Conservation (phyloP, 2,113 vertebrate genomes). For the Gasterosteus nipponicus region DNA sequence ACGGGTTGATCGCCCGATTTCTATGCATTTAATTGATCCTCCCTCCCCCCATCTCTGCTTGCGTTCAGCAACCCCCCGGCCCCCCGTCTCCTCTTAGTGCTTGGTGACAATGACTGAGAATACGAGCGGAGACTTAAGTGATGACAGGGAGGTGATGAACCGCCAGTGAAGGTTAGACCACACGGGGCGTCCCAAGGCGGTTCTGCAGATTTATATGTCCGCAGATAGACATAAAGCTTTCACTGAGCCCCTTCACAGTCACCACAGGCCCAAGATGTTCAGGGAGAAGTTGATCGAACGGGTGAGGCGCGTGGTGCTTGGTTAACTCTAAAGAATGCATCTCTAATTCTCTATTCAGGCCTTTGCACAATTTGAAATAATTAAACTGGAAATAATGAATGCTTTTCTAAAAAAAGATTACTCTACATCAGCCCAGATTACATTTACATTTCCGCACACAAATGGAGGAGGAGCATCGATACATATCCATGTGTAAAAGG, state of each 20-base stretch:
- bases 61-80: constrained; percentile 14
- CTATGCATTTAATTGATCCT: constrained; percentile 66
- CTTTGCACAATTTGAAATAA: constrained; percentile 57
- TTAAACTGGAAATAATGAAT: not conserved
- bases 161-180: constrained; percentile 65
- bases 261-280: constrained; percentile 63
- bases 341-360: constrained; percentile 63
- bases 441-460: constrained; percentile 23
- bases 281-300: constrained; percentile 70
- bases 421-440: constrained; percentile 2
- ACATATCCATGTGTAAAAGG: constrained; percentile 14
- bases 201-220: constrained; percentile 65
- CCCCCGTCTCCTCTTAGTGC: constrained; percentile 28
- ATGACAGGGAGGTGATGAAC: constrained; percentile 35
- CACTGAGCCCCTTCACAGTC: constrained; percentile 38
- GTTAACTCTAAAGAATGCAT: constrained; percentile 71
- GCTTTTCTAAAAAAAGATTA: constrained; percentile 5
- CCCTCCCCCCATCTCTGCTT: constrained; percentile 5
- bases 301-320: constrained; percentile 67
- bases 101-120: constrained; percentile 69
- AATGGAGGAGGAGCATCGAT: constrained; percentile 28
- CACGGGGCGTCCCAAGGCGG: constrained; percentile 64
- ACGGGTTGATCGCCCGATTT: constrained; percentile 70
- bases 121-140: constrained; percentile 64
- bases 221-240: constrained; percentile 56